These are phyloP conservation scores for Stegodyphus dumicola DNA, from an alignment of 1,140 invertebrate genomes.

Conservation along the genomic window DNA sequence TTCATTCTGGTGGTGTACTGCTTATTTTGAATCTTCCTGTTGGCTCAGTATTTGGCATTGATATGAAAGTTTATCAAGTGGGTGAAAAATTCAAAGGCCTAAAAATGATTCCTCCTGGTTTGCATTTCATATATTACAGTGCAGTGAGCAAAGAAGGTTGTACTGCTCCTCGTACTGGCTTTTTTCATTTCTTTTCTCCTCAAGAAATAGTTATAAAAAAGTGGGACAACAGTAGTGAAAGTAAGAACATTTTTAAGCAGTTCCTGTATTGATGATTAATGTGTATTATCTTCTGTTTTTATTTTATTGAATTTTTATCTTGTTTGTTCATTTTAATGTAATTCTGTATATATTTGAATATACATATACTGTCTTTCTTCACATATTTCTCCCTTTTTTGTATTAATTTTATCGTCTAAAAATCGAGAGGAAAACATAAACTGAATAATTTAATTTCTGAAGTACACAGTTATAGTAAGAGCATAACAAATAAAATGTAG, in stretches of 20 bases:
- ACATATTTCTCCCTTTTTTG: too few relatives aligned
- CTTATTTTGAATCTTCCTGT: conserved; percentile 69
- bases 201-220: conserved; percentile 86
- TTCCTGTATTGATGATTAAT: too few relatives aligned
- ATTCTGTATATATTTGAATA: too few relatives aligned
- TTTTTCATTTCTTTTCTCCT: conserved; percentile 87
- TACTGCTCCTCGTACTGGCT: conserved; percentile 81
- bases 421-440: too few relatives aligned
- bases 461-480: too few relatives aligned
- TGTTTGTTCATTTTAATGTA: too few relatives aligned
- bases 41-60: conserved; percentile 78
- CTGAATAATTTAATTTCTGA: too few relatives aligned
- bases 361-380: too few relatives aligned
- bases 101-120: conserved; percentile 98
- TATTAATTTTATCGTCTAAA: too few relatives aligned
- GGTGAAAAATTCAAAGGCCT: conserved; percentile 92
- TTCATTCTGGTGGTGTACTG: conserved; percentile 84
- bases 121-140: conserved; percentile 95
- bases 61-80: conserved; percentile 93
- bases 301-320: too few relatives aligned
- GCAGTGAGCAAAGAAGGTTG: conserved; percentile 71
- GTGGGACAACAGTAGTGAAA: conserved; percentile 78
- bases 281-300: too few relatives aligned
- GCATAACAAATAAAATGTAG: too few relatives aligned
- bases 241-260: conserved; percentile 36